These are phyloP conservation scores for Oplegnathus fasciatus DNA, from an alignment of 2,113 vertebrate genomes.

Conservation along the genomic window DNA sequence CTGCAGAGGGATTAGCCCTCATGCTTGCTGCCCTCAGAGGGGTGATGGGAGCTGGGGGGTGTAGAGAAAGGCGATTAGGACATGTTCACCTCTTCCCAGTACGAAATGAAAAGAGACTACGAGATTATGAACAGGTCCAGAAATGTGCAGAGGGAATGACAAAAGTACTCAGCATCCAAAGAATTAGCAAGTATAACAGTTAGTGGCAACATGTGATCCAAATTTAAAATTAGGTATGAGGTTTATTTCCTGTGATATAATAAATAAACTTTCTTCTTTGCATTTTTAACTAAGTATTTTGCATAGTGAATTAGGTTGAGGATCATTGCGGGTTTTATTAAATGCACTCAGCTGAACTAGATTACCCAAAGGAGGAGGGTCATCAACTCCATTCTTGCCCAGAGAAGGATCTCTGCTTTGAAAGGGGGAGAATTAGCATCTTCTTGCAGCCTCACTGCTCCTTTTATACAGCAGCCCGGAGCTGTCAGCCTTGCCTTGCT, in stretches of 20 bases:
- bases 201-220: not conserved
- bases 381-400: conserved; percentile 34
- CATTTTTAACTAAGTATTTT: not conserved
- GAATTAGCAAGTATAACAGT: not conserved
- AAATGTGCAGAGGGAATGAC: conserved; percentile 8
- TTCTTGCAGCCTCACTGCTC: conserved; percentile 73
- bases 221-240: not conserved
- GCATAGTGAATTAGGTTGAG: not conserved
- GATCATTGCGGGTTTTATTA: conserved; percentile 20
- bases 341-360: conserved; percentile 30
- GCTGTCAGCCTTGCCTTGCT: conserved; percentile 67
- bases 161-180: not conserved
- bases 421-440: conserved; percentile 72
- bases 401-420: conserved; percentile 46
- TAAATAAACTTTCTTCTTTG: not conserved
- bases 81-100: conserved; percentile 11
- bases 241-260: not conserved
- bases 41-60: conserved; percentile 1
- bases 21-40: conserved; percentile 34
- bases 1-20: conserved; percentile 53
- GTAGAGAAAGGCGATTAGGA: conserved; percentile 28
- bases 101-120: conserved; percentile 16
- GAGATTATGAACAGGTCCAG: conserved; percentile 22
- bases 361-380: conserved; percentile 28
- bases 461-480: conserved; percentile 65